Conservation (phyloP, 2,113 vertebrate species). For the Crocuta crocuta region DNA sequence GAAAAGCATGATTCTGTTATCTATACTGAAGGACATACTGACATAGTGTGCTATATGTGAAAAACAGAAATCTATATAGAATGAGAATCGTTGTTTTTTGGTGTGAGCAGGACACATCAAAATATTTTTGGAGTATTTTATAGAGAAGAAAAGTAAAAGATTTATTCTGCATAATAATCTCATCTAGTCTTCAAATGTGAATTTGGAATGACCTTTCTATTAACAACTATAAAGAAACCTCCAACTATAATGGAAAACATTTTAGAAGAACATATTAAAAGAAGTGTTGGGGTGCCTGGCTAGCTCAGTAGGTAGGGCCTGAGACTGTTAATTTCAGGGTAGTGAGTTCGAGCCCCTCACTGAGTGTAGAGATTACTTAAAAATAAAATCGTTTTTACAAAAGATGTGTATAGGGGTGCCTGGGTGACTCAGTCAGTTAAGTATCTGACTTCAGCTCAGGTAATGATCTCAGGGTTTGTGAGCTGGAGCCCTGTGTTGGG, state of each 20-base stretch:
- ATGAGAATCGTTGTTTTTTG: background rate
- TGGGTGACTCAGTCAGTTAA: no score
- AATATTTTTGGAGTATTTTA: background rate
- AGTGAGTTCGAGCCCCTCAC: background rate
- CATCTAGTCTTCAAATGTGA: background rate
- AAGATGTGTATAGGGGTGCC: no score
- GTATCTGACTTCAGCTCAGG: no score
- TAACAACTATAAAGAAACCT: background rate
- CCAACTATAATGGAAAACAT: background rate
- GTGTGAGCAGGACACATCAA: background rate
- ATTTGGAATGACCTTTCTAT: background rate
- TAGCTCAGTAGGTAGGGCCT: background rate
- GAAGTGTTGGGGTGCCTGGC: background rate
- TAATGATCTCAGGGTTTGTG: no score
- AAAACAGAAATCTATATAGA: background rate
- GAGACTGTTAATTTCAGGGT: background rate
- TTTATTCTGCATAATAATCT: background rate
- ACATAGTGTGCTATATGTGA: no score
- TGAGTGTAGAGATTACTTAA: background rate
- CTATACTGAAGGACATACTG: background rate
- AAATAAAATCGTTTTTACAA: background rate
- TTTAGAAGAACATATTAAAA: background rate
- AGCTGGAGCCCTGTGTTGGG: no score
- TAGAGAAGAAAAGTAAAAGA: background rate
- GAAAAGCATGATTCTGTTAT: background rate